Percentiles rank a stretch among this genome's conserved stretches.
Evolutionary conservation across 2,113 vertebrate species (phyloP).

Genomic region (Lathamus discolor): DNA sequence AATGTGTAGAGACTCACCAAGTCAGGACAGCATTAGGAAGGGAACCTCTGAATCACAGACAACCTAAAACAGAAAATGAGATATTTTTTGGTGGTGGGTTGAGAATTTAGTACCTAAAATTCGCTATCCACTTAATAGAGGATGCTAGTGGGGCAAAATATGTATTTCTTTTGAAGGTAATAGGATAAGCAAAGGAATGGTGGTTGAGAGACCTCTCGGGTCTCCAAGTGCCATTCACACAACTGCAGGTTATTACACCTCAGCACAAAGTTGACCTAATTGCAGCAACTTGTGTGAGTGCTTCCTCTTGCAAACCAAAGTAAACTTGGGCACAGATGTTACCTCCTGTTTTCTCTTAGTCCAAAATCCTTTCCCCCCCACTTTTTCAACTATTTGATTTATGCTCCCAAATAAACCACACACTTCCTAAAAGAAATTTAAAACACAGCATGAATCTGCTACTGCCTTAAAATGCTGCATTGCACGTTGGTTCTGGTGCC

Average conservation of each 20-base stretch:
- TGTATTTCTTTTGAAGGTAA: background rate
- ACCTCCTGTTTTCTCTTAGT: background rate
- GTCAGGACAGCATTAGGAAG: background rate
- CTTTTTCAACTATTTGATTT: background rate
- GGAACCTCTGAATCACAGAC: background rate
- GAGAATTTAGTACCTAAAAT: background rate
- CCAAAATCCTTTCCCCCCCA: background rate
- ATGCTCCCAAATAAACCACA: background rate
- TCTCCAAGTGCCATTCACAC: background rate
- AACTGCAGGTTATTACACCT: background rate
- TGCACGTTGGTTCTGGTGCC: background rate
- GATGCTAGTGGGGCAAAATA: background rate
- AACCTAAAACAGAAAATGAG: background rate
- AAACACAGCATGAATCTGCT: background rate
- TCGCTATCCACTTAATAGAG: background rate
- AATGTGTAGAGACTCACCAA: background rate
- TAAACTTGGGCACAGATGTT: background rate
- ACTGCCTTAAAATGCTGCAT: background rate
- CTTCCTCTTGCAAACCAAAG: background rate
- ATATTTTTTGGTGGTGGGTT: background rate
- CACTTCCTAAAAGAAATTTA: background rate
- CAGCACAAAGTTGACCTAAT: background rate
- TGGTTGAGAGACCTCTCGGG: background rate
- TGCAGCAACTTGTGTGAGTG: background rate
- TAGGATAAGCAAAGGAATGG: background rate